These are phyloP conservation scores for Lasioglossum leucozonium DNA, from an alignment of 2,888 invertebrate genomes.

Conservation along the genomic window DNA sequence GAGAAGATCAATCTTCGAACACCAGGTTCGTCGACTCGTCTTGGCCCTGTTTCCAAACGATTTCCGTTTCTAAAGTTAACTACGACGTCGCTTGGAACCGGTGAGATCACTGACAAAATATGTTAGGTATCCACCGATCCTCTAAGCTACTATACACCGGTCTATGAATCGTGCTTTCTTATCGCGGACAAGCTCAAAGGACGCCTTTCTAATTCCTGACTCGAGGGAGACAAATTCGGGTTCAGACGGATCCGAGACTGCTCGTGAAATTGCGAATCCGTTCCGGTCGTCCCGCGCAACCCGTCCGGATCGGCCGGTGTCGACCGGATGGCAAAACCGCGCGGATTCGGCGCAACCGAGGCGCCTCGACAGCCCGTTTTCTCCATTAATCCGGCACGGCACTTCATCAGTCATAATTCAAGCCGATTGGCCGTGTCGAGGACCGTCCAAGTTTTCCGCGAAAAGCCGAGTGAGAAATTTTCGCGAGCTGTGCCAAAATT, in stretches of 20 bases:
- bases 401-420: slow-evolving; percentile 67
- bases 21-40: neutral
- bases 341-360: slow-evolving; percentile 2
- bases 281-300: neutral
- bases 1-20: neutral
- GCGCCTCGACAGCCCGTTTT: slow-evolving; percentile 24
- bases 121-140: neutral
- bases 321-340: slow-evolving; percentile 1
- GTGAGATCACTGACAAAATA: neutral
- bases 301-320: neutral
- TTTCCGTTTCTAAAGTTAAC: neutral
- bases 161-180: neutral
- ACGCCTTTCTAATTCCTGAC: neutral
- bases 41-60: neutral
- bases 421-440: slow-evolving; percentile 65
- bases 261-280: neutral
- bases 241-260: neutral
- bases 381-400: slow-evolving; percentile 49
- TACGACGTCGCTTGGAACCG: neutral
- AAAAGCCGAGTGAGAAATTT: slow-evolving; percentile 75
- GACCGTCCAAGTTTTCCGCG: slow-evolving; percentile 65
- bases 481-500: slow-evolving; percentile 79
- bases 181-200: neutral
- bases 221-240: neutral
- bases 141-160: neutral